Evolutionary conservation across 2,888 invertebrate genomes (phyloP), one percentile per base, ranked within the genome.

Genomic region (Ochropacha duplaris): DNA sequence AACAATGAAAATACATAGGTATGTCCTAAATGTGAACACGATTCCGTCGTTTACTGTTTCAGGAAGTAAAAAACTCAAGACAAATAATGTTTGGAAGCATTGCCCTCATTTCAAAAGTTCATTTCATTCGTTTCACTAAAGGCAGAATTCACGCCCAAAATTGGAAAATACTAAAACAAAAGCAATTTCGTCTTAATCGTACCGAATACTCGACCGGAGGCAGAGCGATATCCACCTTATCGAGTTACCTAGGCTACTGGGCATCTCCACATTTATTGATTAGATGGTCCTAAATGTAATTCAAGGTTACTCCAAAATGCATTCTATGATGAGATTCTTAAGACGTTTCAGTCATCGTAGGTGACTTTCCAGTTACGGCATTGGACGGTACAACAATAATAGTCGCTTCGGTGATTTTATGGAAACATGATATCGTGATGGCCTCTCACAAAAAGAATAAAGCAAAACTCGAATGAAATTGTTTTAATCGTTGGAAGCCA

Each of bases 241-340:
- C 90, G 79, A 83, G 87, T 92, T 92, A 92, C 92, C 92, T 92
- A 92, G 92, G 92, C 92, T 92, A 92, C 92, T 91, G 92, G 91
- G 87, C 88, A 90, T 87, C 84, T 74, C 71, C 69, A 61, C 57
- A 58, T 57, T 58, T 55, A 64, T 56, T 55, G 50, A 39, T 50
- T 59, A 59, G 76, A 87, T 81, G 57, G 79, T 54, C 68, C 44
- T 76, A 87, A 79, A 19, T 44, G 0, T 4, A 44, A 19, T 44
- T 19, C n/a, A 9, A n/a, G 2, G 44, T 2, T 44, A 4, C 8
- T 44, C 9, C 9, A 44, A 44, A 44, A 6, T 44, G 44, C 9
- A 19, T 44, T 44, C 44, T 44, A 44, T 44, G 19, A 1, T 19
- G 9, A 14, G 8, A 44, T 9, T n/a, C 9, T 5, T 44, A 44